Evolutionary conservation across 2,888 invertebrate species (phyloP).

Genomic region (Rotaria socialis): DNA sequence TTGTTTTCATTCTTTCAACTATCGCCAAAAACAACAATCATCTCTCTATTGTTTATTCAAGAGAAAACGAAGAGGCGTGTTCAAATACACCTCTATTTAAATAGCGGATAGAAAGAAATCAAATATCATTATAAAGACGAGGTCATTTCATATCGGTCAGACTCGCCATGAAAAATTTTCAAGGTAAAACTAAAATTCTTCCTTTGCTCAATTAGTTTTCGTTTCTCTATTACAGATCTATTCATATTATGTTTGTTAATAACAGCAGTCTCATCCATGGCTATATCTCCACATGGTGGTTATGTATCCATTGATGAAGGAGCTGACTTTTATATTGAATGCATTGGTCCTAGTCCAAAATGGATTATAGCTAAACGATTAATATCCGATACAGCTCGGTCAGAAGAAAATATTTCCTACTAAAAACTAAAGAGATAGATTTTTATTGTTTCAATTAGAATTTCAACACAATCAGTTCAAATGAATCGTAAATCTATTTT

Average conservation of each 20-base stretch:
- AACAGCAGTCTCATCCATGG: background rate
- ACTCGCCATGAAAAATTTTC: background rate
- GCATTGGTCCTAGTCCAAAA: background rate
- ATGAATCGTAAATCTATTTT: background rate
- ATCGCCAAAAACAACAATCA: background rate
- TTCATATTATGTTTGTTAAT: background rate
- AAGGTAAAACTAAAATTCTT: background rate
- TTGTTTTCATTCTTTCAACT: background rate
- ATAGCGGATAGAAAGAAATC: background rate
- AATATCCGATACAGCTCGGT: background rate
- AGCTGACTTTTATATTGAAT: background rate
- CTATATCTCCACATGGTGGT: background rate
- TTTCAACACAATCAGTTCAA: background rate
- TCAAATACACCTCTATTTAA: background rate
- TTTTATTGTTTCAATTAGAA: background rate
- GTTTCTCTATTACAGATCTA: background rate
- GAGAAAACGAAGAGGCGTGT: background rate
- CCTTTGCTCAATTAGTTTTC: no score
- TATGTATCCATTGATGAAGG: background rate
- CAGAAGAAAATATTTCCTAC: background rate
- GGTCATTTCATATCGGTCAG: slow-evolving; percentile 19
- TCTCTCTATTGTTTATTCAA: background rate
- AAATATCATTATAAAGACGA: background rate
- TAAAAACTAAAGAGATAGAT: no score
- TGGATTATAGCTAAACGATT: background rate